A percentile compares a stretch with the other conserved stretches of the same genome.
These are phyloP conservation scores for Neocrepidodera transversa DNA, from an alignment of 2,888 invertebrate genomes.

Conservation along the genomic window DNA sequence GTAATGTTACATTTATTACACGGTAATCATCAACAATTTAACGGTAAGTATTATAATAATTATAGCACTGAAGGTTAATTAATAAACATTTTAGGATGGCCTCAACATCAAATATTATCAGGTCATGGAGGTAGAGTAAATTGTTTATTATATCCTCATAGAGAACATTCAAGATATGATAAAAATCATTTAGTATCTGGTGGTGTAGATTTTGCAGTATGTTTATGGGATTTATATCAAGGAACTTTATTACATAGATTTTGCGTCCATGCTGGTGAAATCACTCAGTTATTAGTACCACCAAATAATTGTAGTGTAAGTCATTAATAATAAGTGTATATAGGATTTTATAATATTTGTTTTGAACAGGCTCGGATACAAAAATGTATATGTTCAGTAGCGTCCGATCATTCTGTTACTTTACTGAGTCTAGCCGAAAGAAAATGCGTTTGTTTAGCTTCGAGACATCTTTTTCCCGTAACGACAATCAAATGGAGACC, in stretches of 20 bases:
- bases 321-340: constrained; percentile 38
- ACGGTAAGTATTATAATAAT: constrained; percentile 63
- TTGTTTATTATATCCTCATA: constrained; percentile 93
- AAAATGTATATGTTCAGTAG: constrained; percentile 95
- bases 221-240: constrained; percentile 93
- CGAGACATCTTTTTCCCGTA: constrained; percentile 93
- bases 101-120: constrained; percentile 83
- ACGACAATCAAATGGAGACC: constrained; percentile 96
- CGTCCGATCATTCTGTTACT: constrained; percentile 97
- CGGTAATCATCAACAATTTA: constrained; percentile 82
- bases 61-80: no score
- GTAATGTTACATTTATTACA: constrained; percentile 91
- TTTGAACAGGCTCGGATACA: constrained; percentile 82
- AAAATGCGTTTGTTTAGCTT: constrained; percentile 92
- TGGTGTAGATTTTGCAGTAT: constrained; percentile 97
- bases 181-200: constrained; percentile 91
- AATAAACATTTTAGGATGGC: constrained; percentile 72
- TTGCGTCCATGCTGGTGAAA: constrained; percentile 97
- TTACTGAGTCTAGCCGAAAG: constrained; percentile 90
- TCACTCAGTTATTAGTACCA: constrained; percentile 92
- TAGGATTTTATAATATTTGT: constrained; percentile 14
- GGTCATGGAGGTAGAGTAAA: constrained; percentile 95
- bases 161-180: constrained; percentile 88
- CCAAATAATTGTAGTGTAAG: constrained; percentile 88
- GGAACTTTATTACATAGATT: constrained; percentile 91